Conservation (phyloP, 2,113 vertebrate genomes). For the Nothoprocta perdicaria region DNA sequence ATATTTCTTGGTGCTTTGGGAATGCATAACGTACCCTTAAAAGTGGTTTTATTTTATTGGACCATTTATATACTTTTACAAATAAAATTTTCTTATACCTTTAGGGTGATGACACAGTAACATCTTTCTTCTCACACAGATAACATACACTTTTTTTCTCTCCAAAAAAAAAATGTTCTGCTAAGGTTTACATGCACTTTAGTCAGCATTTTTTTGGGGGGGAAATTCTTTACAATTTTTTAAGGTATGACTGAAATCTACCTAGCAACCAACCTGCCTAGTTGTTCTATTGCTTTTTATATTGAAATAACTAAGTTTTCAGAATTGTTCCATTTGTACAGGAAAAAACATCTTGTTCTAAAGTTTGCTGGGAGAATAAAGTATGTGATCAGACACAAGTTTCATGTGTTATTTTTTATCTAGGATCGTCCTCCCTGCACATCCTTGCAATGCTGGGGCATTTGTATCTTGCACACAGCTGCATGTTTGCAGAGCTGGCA, state of each 20-base stretch:
- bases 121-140: background rate
- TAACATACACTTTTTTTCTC: background rate
- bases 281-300: background rate
- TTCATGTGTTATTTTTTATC: background rate
- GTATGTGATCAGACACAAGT: background rate
- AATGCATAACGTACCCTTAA: background rate
- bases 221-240: background rate
- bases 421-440: background rate
- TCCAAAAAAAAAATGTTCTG: background rate
- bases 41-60: background rate
- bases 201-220: background rate
- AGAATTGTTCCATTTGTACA: background rate
- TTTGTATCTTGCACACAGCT: rapidly evolving
- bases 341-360: background rate
- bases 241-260: background rate
- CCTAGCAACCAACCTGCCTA: background rate
- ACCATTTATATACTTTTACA: background rate
- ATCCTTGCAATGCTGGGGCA: background rate
- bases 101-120: background rate
- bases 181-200: background rate
- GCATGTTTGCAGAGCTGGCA: rapidly evolving
- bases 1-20: background rate
- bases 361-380: background rate
- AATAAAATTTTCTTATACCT: background rate
- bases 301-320: background rate